Conservation (phyloP, 2,797 vertebrate species). For the Etheostoma perlongum region DNA sequence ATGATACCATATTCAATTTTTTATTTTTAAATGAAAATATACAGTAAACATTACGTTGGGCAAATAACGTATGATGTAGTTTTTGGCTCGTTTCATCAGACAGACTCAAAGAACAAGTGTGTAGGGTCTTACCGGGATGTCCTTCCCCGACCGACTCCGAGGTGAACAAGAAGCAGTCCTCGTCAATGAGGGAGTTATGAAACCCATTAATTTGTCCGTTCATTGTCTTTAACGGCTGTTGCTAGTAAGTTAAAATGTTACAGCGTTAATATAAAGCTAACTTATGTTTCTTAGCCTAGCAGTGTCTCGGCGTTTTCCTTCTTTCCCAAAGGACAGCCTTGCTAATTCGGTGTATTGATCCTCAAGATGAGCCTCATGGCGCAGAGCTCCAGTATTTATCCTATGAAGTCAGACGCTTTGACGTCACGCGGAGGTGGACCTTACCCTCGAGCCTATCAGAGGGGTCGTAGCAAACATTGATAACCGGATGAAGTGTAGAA, state of each 20-base stretch:
- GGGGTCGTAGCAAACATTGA: neutral
- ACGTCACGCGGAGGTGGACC: constrained; percentile 68
- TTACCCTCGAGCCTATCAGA: constrained; percentile 40
- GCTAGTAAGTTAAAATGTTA: neutral
- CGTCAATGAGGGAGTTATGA: constrained; percentile 92
- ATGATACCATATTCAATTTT: accelerated
- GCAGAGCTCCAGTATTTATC: constrained; percentile 76
- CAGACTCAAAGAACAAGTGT: neutral
- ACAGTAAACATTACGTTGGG: accelerated
- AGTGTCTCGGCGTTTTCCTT: neutral
- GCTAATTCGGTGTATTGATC: neutral
- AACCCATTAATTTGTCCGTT: constrained; percentile 94
- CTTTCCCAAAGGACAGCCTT: accelerated
- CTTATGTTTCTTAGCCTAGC: neutral
- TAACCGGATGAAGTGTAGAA: neutral
- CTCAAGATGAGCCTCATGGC: constrained; percentile 36
- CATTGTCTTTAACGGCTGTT: constrained; percentile 79
- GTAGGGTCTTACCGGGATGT: constrained; percentile 90
- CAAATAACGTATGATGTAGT: accelerated
- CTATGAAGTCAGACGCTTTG: constrained; percentile 41
- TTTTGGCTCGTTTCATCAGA: accelerated
- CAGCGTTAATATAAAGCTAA: neutral
- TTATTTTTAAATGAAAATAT: accelerated
- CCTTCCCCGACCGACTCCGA: constrained; percentile 97
- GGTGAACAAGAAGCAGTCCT: constrained; percentile 96